These are phyloP conservation scores for Casuarius casuarius DNA, from an alignment of 2,113 vertebrate genomes.

Conservation along the genomic window DNA sequence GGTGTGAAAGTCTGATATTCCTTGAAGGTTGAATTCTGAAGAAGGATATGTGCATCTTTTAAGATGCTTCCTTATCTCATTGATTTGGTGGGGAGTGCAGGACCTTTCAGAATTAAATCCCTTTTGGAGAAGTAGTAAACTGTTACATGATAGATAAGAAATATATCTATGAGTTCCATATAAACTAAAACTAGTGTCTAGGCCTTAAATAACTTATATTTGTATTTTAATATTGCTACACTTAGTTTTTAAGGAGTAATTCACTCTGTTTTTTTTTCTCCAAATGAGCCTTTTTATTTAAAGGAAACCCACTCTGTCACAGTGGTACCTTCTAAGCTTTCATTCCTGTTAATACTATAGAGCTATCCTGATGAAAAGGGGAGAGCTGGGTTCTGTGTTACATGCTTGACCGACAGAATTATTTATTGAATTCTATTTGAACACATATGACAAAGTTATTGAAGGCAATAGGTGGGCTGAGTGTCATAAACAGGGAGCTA, in stretches of 20 bases:
- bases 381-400: not conserved
- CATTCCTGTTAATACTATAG: not conserved
- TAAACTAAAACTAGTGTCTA: not conserved
- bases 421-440: not conserved
- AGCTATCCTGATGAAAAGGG: not conserved
- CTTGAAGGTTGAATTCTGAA: not conserved
- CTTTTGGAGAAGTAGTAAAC: not conserved
- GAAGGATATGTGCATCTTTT: not conserved
- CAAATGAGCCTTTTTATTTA: not conserved
- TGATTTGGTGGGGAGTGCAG: not conserved
- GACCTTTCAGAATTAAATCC: not conserved
- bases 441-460: not conserved
- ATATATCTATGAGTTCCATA: not conserved
- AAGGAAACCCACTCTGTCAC: not conserved
- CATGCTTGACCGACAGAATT: not conserved
- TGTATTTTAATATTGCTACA: not conserved
- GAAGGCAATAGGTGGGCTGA: not conserved
- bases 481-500: not conserved
- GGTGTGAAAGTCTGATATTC: not conserved
- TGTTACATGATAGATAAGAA: not conserved
- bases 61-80: not conserved
- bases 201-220: not conserved
- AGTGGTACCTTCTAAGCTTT: not conserved
- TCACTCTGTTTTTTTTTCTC: not conserved
- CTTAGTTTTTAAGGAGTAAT: not conserved